Percentiles rank a stretch among this genome's conserved stretches.
Evolutionary conservation across 2,113 vertebrate genomes (phyloP).

Genomic region (Thryonomys swinderianus): DNA sequence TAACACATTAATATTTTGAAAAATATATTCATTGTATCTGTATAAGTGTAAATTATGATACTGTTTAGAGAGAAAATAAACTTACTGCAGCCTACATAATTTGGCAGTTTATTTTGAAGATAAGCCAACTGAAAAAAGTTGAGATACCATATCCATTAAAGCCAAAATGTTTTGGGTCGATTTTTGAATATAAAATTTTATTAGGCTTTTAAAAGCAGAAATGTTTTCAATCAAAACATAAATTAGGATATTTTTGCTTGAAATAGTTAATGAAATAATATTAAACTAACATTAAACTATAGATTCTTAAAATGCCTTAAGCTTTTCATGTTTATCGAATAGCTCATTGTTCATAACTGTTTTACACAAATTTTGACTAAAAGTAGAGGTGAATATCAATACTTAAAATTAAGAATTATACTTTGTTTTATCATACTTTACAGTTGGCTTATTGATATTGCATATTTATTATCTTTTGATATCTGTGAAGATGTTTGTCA

Average conservation of each 20-base stretch:
- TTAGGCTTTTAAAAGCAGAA: slow-evolving; percentile 71
- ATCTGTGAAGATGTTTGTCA: slow-evolving; percentile 1
- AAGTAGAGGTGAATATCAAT: slow-evolving; percentile 73
- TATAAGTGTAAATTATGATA: slow-evolving; percentile 66
- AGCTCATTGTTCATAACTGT: slow-evolving; percentile 81
- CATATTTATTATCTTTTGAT: neutral
- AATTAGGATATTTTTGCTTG: slow-evolving; percentile 75
- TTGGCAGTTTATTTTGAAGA: slow-evolving; percentile 77
- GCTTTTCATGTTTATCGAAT: slow-evolving; percentile 82
- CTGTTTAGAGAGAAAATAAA: slow-evolving; percentile 32
- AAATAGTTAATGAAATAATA: slow-evolving; percentile 84
- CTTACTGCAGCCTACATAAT: slow-evolving; percentile 65
- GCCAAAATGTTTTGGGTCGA: slow-evolving; percentile 63
- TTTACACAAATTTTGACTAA: slow-evolving; percentile 78
- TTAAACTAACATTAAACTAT: slow-evolving; percentile 78
- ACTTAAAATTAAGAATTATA: slow-evolving; percentile 77
- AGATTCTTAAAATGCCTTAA: slow-evolving; percentile 80
- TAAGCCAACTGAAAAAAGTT: slow-evolving; percentile 76
- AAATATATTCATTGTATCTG: slow-evolving; percentile 29
- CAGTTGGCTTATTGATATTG: neutral
- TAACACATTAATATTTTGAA: slow-evolving; percentile 2
- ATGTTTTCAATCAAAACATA: slow-evolving; percentile 78
- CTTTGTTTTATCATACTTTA: neutral
- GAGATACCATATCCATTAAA: slow-evolving; percentile 68
- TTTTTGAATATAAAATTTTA: slow-evolving; percentile 71